These are phyloP conservation scores for Phthorimaea operculella DNA, from an alignment of 1,140 invertebrate genomes.

Conservation along the genomic window DNA sequence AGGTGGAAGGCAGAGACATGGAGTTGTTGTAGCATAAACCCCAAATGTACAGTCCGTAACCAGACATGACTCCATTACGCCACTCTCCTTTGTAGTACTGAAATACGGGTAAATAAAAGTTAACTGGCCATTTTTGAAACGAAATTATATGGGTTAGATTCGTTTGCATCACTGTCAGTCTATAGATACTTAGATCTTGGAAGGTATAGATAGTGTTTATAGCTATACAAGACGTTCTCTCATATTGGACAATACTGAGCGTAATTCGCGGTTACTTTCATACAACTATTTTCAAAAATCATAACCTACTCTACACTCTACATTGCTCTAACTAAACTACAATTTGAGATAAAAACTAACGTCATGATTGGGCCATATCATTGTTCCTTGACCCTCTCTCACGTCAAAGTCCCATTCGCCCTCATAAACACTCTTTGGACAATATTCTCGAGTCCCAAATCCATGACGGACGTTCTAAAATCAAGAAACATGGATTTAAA, in stretches of 20 bases:
- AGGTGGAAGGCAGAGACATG: slow-evolving; percentile 63
- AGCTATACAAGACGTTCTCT: too few species aligned
- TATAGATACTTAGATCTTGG: too few species aligned
- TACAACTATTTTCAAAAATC: too few species aligned
- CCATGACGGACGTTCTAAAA: slow-evolving; percentile 62
- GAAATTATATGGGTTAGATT: neutral
- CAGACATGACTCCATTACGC: slow-evolving; percentile 67
- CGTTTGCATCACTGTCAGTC: too few species aligned
- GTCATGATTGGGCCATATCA: slow-evolving; percentile 69
- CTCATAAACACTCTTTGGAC: slow-evolving; percentile 59
- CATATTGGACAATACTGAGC: too few species aligned
- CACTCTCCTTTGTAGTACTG: slow-evolving; percentile 69
- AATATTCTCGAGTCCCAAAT: slow-evolving; percentile 62
- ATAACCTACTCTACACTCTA: too few species aligned
- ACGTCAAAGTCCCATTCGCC: slow-evolving; percentile 66
- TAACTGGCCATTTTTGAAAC: neutral
- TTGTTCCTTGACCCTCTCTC: slow-evolving; percentile 66
- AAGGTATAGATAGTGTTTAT: too few species aligned
- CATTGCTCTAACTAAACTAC: too few species aligned
- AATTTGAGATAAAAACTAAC: slow-evolving; percentile 35
- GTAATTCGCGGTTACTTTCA: too few species aligned
- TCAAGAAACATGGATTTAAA: too few species aligned
- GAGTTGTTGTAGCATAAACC: slow-evolving; percentile 62
- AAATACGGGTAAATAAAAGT: slow-evolving; percentile 6
- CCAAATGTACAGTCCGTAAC: slow-evolving; percentile 70